Conservation (phyloP, 2,888 invertebrate species). For the Rhagonycha fulva region DNA sequence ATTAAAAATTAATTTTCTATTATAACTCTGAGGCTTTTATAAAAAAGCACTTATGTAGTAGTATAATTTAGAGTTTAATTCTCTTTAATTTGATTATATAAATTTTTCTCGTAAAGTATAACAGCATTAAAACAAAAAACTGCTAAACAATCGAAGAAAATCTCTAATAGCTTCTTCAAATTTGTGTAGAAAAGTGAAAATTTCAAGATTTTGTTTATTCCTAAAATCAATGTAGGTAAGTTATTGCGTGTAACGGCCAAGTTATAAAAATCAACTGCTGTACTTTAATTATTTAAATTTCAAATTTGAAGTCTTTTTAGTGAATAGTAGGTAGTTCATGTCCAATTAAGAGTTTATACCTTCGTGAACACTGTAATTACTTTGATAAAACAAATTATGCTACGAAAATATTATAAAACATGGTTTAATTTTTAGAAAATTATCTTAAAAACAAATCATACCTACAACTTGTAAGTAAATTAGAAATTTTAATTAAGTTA, state of each 20-base stretch:
- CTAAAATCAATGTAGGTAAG: neutral
- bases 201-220: neutral
- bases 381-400: neutral
- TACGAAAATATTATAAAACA: neutral
- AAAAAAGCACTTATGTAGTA: too few relatives aligned
- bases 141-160: too few relatives aligned
- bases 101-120: too few relatives aligned
- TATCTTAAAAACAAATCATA: neutral
- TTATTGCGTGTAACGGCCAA: neutral
- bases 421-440: neutral
- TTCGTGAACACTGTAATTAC: neutral
- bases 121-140: too few relatives aligned
- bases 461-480: neutral
- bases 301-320: neutral
- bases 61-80: too few relatives aligned
- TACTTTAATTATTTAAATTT: neutral
- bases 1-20: too few relatives aligned
- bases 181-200: too few relatives aligned
- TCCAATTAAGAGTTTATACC: neutral
- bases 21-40: too few relatives aligned
- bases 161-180: too few relatives aligned
- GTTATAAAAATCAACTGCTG: neutral
- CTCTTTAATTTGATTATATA: too few relatives aligned
- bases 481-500: slow-evolving; percentile 17
- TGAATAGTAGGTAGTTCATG: neutral